A percentile compares a stretch with the other conserved stretches of the same genome.
These are phyloP conservation scores for Charina bottae DNA, from an alignment of 2,113 vertebrate species.

Conservation along the genomic window DNA sequence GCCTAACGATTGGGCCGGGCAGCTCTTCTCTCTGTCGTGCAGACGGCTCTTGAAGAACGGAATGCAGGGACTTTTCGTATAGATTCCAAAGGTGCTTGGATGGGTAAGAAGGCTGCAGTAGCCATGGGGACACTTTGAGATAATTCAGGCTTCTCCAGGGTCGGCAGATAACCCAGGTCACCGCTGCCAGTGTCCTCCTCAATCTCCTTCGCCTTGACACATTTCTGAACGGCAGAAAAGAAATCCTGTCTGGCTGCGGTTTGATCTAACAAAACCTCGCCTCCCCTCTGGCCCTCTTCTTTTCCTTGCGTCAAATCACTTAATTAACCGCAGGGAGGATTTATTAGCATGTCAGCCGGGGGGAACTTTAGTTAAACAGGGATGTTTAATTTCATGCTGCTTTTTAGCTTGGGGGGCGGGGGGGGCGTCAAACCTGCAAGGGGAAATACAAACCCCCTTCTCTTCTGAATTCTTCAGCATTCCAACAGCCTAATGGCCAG, in stretches of 20 bases:
- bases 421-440: too few relatives aligned
- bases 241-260: neutral
- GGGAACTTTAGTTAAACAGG: neutral
- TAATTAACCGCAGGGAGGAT: conserved; percentile 36
- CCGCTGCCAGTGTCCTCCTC: neutral
- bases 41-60: neutral
- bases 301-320: conserved; percentile 14
- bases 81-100: too few relatives aligned
- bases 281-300: neutral
- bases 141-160: neutral
- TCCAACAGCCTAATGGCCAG: neutral
- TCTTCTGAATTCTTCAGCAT: neutral
- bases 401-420: neutral
- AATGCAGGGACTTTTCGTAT: too few relatives aligned
- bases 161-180: too few relatives aligned
- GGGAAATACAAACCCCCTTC: neutral
- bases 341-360: conserved; percentile 10
- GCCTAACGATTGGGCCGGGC: neutral
- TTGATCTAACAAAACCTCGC: neutral
- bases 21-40: neutral
- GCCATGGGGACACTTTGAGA: too few relatives aligned
- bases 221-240: neutral
- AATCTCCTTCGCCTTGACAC: neutral
- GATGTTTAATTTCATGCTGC: too few relatives aligned
- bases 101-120: too few relatives aligned